Evolutionary conservation across 2,888 invertebrate species (phyloP).

Genomic region (Ctena decussata): DNA sequence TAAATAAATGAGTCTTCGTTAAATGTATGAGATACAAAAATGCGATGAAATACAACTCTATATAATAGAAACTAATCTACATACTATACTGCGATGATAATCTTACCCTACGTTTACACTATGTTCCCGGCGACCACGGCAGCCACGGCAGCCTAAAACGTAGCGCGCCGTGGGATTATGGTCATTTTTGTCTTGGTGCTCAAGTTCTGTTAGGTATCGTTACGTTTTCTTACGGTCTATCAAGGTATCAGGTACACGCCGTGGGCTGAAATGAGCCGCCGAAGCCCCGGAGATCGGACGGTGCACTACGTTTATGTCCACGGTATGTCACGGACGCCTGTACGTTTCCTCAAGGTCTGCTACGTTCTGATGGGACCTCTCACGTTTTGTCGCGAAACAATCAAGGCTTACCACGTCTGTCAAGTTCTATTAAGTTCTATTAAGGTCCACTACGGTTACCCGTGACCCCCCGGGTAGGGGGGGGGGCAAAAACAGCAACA

Average conservation of each 20-base stretch:
- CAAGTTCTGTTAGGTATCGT: not conserved
- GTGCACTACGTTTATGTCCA: not conserved
- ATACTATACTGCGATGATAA: too few species aligned
- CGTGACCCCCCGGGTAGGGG: not conserved
- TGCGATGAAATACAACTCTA: too few species aligned
- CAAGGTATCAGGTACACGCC: not conserved
- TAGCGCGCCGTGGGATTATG: not conserved
- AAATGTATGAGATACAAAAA: too few species aligned
- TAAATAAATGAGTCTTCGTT: too few species aligned
- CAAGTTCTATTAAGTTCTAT: constrained; percentile 1
- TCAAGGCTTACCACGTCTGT: not conserved
- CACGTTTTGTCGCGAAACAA: not conserved
- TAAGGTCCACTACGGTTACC: not conserved
- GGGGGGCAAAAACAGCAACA: not conserved
- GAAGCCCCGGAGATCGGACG: not conserved
- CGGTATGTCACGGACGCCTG: not conserved
- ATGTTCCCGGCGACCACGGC: not conserved
- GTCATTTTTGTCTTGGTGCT: not conserved
- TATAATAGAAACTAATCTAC: too few species aligned
- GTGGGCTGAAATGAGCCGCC: not conserved
- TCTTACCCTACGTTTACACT: not conserved
- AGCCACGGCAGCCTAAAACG: not conserved
- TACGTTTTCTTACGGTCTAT: not conserved
- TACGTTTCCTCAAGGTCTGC: not conserved
- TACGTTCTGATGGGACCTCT: not conserved